Conservation (phyloP, 2,113 vertebrate species). For the Brienomyrus longianalis region DNA sequence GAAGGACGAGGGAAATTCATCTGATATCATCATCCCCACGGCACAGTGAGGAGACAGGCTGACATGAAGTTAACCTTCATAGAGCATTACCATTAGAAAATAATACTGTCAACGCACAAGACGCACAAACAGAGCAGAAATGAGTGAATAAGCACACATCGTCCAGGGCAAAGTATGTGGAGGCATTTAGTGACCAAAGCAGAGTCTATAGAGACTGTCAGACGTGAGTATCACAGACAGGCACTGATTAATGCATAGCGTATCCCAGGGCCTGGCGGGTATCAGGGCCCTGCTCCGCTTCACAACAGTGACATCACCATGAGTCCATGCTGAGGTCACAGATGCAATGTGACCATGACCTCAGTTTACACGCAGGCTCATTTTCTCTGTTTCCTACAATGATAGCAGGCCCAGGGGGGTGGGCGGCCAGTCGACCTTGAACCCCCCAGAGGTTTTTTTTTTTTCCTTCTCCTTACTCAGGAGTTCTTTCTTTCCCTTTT, state of each 20-base stretch:
- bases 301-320: neutral
- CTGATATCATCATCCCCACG: neutral
- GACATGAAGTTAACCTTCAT: constrained; percentile 5
- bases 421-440: neutral
- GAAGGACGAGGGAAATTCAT: too few relatives aligned
- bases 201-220: constrained; percentile 4
- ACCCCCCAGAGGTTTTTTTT: neutral
- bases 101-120: neutral
- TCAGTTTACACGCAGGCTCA: neutral
- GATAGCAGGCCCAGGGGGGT: neutral
- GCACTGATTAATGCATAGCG: neutral
- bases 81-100: neutral
- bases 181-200: constrained; percentile 12
- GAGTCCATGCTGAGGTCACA: neutral
- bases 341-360: neutral
- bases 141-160: constrained; percentile 22
- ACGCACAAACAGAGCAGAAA: neutral
- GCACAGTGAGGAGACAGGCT: constrained; percentile 29
- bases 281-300: neutral
- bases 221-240: constrained; percentile 42
- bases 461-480: neutral
- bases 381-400: neutral
- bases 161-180: constrained; percentile 16
- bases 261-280: neutral
- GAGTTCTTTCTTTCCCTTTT: neutral